These are phyloP conservation scores for Hippolais icterina DNA, from an alignment of 2,113 vertebrate species.

Conservation along the genomic window DNA sequence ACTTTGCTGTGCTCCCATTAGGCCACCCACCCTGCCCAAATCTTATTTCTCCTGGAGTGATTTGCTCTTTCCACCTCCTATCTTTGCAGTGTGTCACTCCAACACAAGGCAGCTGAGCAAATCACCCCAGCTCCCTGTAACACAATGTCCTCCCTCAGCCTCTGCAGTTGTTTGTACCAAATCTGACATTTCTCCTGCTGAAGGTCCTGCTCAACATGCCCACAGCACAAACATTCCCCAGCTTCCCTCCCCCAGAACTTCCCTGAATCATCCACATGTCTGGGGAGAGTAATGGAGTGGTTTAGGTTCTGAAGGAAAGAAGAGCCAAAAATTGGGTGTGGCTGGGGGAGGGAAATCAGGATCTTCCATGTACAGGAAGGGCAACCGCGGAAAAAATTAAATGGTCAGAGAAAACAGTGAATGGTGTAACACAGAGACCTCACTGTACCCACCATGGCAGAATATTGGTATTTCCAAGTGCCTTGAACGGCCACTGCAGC, in stretches of 20 bases:
- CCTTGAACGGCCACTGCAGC: neutral
- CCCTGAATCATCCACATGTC: neutral
- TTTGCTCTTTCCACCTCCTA: slow-evolving; percentile 21
- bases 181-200: neutral
- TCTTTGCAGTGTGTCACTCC: neutral
- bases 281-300: neutral
- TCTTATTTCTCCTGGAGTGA: neutral
- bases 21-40: slow-evolving; percentile 17
- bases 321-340: neutral
- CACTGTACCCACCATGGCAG: neutral
- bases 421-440: neutral
- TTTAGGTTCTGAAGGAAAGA: neutral
- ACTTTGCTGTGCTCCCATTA: slow-evolving; percentile 1
- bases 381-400: neutral
- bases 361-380: neutral
- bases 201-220: slow-evolving; percentile 7
- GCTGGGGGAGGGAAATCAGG: neutral
- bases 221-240: neutral
- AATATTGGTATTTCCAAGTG: neutral
- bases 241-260: neutral
- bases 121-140: neutral
- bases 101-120: neutral
- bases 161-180: neutral
- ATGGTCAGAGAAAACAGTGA: neutral
- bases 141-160: neutral